These are phyloP conservation scores for Rattus rattus DNA, from an alignment of 2,113 vertebrate species.

Conservation along the genomic window DNA sequence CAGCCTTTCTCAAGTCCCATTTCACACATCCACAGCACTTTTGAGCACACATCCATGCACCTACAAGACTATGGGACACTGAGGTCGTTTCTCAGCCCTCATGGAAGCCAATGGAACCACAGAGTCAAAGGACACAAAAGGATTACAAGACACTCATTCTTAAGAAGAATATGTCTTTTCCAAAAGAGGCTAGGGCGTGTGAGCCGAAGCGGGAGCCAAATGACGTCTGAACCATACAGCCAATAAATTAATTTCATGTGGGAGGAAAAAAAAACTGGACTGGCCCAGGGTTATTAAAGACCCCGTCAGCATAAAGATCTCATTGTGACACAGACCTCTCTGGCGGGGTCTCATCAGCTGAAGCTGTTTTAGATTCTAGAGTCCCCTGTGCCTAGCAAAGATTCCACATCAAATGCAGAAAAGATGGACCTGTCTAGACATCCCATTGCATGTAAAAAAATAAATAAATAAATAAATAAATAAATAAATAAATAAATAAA, in stretches of 20 bases:
- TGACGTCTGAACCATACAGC: slow-evolving; percentile 42
- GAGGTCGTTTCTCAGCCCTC: not conserved
- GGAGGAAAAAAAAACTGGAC: not conserved
- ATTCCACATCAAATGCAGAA: slow-evolving; percentile 61
- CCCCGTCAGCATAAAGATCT: slow-evolving; percentile 60
- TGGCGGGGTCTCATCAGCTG: slow-evolving; percentile 39
- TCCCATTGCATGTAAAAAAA: not conserved
- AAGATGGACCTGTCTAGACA: slow-evolving; percentile 72
- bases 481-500: not conserved
- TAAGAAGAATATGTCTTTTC: slow-evolving; percentile 57
- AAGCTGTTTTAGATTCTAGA: slow-evolving; percentile 59
- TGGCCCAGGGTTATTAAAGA: slow-evolving; percentile 51
- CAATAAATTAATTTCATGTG: slow-evolving; percentile 78
- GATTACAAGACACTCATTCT: slow-evolving; percentile 57
- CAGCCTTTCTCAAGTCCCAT: not conserved
- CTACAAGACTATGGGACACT: too few relatives aligned
- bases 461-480: not conserved
- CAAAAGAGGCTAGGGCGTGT: not conserved
- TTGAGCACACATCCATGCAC: rapidly evolving
- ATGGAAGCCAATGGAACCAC: not conserved
- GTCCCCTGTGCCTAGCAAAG: slow-evolving; percentile 65
- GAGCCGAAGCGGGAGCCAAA: slow-evolving; percentile 33
- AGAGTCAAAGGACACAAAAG: slow-evolving; percentile 4
- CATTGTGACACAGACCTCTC: slow-evolving; percentile 59
- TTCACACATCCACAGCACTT: not conserved